Conservation (phyloP, 2,888 invertebrate genomes). For the Pheosia gnoma region DNA sequence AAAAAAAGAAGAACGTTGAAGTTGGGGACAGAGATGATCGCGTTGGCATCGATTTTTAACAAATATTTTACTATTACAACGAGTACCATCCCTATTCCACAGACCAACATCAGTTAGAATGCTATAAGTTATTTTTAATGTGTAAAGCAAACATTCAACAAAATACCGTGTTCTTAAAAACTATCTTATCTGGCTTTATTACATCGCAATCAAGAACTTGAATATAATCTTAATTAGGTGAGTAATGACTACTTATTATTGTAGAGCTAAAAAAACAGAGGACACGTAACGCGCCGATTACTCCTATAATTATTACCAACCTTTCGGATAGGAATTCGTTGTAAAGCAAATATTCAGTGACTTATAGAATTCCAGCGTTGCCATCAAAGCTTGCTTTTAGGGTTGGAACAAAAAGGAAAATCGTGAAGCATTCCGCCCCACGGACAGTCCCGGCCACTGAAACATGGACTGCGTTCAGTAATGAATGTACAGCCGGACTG, state of each 20-base stretch:
- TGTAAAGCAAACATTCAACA: constrained; percentile 6
- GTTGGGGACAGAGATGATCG: no score
- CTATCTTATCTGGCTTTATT: constrained; percentile 2
- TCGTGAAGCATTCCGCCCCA: constrained; percentile 41
- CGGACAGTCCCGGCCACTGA: constrained; percentile 19
- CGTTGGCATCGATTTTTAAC: no score
- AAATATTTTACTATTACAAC: no score
- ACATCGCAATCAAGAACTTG: no score
- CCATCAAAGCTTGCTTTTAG: constrained; percentile 49
- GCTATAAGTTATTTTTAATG: constrained; percentile 4
- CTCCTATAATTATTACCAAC: neutral
- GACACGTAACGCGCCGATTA: no score
- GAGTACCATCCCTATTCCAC: neutral
- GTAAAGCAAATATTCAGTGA: constrained; percentile 45
- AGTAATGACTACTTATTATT: no score
- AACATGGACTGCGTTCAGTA: constrained; percentile 52
- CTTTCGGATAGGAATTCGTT: constrained; percentile 33
- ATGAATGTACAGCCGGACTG: constrained; percentile 52
- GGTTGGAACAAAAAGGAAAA: constrained; percentile 48
- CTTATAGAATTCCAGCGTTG: constrained; percentile 42
- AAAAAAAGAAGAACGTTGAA: no score
- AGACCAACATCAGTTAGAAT: neutral
- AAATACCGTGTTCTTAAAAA: constrained; percentile 9
- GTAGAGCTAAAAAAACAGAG: no score
- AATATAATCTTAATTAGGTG: no score